Evolutionary conservation across 2,113 vertebrate genomes (phyloP).

Genomic region (Cryptotis parvus): DNA sequence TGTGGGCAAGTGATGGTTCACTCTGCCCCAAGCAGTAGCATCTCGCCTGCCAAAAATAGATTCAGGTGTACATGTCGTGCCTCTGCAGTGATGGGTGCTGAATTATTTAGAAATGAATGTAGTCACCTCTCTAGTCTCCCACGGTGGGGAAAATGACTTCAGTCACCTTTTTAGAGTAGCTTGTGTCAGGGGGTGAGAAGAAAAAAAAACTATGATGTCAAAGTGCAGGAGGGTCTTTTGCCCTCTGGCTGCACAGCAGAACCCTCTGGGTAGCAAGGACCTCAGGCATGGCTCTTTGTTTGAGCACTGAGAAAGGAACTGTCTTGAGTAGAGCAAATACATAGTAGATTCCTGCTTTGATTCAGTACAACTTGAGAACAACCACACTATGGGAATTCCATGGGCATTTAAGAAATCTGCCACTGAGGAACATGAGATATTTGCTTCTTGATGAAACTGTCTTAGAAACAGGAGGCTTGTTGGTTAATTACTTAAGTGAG

Average conservation of each 20-base stretch:
- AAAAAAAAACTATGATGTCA: not conserved
- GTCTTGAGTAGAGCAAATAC: not conserved
- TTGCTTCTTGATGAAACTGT: slow-evolving; percentile 42
- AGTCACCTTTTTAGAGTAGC: slow-evolving; percentile 28
- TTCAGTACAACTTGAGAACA: not conserved
- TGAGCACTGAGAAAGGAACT: not conserved
- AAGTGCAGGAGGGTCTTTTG: not conserved
- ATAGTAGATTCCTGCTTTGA: not conserved
- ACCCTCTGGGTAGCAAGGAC: not conserved
- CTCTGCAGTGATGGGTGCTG: not conserved
- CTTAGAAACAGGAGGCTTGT: slow-evolving; percentile 30
- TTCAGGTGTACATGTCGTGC: slow-evolving; percentile 39
- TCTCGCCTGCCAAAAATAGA: slow-evolving; percentile 48
- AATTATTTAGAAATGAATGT: slow-evolving; percentile 40
- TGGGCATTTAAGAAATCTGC: not conserved
- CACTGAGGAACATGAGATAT: not conserved
- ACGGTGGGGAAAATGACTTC: slow-evolving; percentile 24
- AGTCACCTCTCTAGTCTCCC: slow-evolving; percentile 6
- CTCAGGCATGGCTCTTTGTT: not conserved
- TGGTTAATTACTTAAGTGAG: not conserved
- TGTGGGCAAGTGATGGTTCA: not conserved
- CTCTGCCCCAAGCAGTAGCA: slow-evolving; percentile 49
- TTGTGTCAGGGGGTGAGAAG: not conserved
- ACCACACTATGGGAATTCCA: not conserved
- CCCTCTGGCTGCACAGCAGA: not conserved